phyloP scores from a whole-genome alignment of 1,140 invertebrate genomes.

The Anoplophora glabripennis region DNA sequence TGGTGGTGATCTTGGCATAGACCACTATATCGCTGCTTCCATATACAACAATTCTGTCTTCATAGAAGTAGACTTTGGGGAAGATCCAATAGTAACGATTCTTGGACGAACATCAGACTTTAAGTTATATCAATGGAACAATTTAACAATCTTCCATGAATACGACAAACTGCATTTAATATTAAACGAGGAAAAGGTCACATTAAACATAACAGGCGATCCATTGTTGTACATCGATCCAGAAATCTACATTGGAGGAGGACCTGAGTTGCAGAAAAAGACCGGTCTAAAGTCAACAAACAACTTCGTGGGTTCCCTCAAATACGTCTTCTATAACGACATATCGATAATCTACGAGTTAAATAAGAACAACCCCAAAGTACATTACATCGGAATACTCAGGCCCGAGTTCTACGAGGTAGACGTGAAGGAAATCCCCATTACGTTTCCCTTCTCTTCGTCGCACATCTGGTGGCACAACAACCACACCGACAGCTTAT shows the following conservation, averaged over 20 bases:
- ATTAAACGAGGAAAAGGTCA: conserved; percentile 67
- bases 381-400: conserved; percentile 65
- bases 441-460: conserved; percentile 87
- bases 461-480: conserved; percentile 84
- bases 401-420: conserved; percentile 79
- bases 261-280: conserved; percentile 70
- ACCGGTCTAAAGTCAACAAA: conserved; percentile 70
- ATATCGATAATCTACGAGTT: conserved; percentile 86
- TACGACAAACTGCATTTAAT: conserved; percentile 68
- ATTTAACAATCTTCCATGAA: conserved; percentile 81
- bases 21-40: conserved; percentile 80
- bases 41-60: conserved; percentile 75
- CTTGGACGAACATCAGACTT: conserved; percentile 64
- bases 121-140: conserved; percentile 81
- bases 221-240: conserved; percentile 87
- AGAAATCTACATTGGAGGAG: conserved; percentile 85
- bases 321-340: conserved; percentile 91
- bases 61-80: conserved; percentile 80
- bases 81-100: conserved; percentile 66
- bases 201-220: conserved; percentile 67
- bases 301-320: conserved; percentile 80
- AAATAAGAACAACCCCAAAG: conserved; percentile 76
- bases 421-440: conserved; percentile 82
- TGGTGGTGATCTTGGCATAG: conserved; percentile 72
- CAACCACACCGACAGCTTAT: conserved; percentile 66